These are phyloP conservation scores for Monopterus albus DNA, from an alignment of 2,113 vertebrate species.

Conservation along the genomic window DNA sequence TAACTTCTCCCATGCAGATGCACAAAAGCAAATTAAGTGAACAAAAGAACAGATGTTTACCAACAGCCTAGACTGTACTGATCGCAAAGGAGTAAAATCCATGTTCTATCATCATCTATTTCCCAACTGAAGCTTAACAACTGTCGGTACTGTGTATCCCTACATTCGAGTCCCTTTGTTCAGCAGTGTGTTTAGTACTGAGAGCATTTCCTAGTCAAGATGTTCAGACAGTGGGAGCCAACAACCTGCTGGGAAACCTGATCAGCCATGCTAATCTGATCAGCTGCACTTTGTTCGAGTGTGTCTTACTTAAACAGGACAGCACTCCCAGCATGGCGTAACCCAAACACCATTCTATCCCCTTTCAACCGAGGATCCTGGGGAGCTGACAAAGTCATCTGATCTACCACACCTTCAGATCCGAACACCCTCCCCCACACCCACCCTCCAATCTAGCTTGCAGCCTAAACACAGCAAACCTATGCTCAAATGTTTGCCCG, in stretches of 20 bases:
- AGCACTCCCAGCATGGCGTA: constrained; percentile 62
- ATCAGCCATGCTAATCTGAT: constrained; percentile 78
- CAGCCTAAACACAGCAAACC: constrained; percentile 53
- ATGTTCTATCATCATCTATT: constrained; percentile 14
- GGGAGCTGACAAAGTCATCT: constrained; percentile 47
- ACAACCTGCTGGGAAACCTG: constrained; percentile 66
- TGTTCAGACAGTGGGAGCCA: constrained; percentile 65
- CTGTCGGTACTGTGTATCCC: neutral
- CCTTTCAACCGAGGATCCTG: constrained; percentile 62
- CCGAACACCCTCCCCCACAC: neutral
- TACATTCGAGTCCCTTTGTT: constrained; percentile 11
- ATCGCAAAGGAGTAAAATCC: constrained; percentile 8
- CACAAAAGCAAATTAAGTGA: constrained; percentile 6
- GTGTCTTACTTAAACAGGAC: constrained; percentile 76
- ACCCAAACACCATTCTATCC: constrained; percentile 79
- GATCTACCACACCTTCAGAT: constrained; percentile 52
- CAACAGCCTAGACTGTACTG: neutral
- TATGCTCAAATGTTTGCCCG: constrained; percentile 33
- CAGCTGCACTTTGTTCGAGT: constrained; percentile 71
- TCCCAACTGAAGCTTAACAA: constrained; percentile 3
- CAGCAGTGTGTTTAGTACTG: constrained; percentile 27
- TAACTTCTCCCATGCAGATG: constrained; percentile 44
- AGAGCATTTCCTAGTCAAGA: constrained; percentile 48
- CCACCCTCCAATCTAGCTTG: constrained; percentile 9
- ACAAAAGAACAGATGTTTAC: constrained; percentile 24